Percentiles rank a stretch among this genome's conserved stretches.
These are phyloP conservation scores for Astyanax mexicanus DNA, from an alignment of 2,797 vertebrate genomes.

Conservation along the genomic window DNA sequence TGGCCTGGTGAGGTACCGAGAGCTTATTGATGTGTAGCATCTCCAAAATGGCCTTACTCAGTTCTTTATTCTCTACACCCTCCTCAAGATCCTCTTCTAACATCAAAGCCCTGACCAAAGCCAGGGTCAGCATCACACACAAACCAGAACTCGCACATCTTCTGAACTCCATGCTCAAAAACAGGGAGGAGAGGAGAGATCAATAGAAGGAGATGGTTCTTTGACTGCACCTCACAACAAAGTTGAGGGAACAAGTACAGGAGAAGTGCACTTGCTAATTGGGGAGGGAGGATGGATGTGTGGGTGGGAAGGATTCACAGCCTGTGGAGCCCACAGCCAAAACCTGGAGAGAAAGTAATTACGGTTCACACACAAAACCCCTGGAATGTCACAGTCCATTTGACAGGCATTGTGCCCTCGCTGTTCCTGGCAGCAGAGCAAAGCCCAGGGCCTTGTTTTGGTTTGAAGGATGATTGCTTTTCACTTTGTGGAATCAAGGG, in stretches of 20 bases:
- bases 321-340: slow-evolving; percentile 40
- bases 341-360: slow-evolving; percentile 70
- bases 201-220: not conserved
- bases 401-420: slow-evolving; percentile 61
- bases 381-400: slow-evolving; percentile 73
- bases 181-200: not conserved
- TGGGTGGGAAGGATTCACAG: slow-evolving; percentile 44
- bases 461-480: slow-evolving; percentile 46
- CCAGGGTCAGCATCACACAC: slow-evolving; percentile 40
- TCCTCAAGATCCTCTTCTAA: slow-evolving; percentile 54
- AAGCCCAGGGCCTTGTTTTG: slow-evolving; percentile 52
- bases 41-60: slow-evolving; percentile 76
- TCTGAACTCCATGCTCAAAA: slow-evolving; percentile 43
- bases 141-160: not conserved
- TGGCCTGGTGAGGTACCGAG: slow-evolving; percentile 66
- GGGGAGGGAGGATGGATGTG: slow-evolving; percentile 43
- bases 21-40: slow-evolving; percentile 80
- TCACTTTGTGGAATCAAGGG: slow-evolving; percentile 30
- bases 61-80: slow-evolving; percentile 52
- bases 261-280: slow-evolving; percentile 67
- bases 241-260: slow-evolving; percentile 54
- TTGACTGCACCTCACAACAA: slow-evolving; percentile 25
- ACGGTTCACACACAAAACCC: slow-evolving; percentile 67
- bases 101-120: slow-evolving; percentile 35
- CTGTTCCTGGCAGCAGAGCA: slow-evolving; percentile 39